phyloP scores from a whole-genome alignment of 2,888 invertebrate species.

The Bellardia pandia region DNA sequence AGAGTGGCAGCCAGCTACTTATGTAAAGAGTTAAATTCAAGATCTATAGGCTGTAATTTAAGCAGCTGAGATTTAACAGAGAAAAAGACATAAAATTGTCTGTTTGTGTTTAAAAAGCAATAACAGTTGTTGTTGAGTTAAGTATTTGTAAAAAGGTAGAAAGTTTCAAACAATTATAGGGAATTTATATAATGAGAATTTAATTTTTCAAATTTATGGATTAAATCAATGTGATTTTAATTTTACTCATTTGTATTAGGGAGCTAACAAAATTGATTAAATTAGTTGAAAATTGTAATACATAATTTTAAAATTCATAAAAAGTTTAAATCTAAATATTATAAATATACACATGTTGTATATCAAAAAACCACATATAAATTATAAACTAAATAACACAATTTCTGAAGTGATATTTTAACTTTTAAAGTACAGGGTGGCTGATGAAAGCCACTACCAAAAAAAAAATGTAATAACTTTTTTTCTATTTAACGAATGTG shows the following conservation, averaged over 20 bases:
- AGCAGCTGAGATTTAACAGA: constrained; percentile 32
- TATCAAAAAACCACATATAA: no score
- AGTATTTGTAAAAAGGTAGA: background rate
- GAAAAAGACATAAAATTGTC: constrained; percentile 35
- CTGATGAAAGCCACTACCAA: no score
- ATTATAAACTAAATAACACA: no score
- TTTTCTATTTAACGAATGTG: no score
- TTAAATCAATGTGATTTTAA: constrained; percentile 1
- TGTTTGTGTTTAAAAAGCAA: constrained; percentile 20
- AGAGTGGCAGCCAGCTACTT: constrained; percentile 25
- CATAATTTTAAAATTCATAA: no score
- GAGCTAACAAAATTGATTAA: background rate
- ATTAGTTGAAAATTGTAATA: background rate
- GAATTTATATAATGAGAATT: constrained; percentile 32
- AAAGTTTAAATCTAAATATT: no score
- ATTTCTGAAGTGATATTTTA: no score
- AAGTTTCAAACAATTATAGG: background rate
- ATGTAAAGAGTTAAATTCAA: constrained; percentile 36
- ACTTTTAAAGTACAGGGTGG: no score
- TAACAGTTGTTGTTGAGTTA: constrained; percentile 27
- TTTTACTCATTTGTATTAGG: background rate
- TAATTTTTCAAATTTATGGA: constrained; percentile 25
- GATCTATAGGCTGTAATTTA: constrained; percentile 21
- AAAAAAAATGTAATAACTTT: no score
- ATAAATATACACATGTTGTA: no score